Base-by-base conservation (phyloP, 2,888 invertebrate genomes). In the Gymnosoma rotundatum region DNA sequence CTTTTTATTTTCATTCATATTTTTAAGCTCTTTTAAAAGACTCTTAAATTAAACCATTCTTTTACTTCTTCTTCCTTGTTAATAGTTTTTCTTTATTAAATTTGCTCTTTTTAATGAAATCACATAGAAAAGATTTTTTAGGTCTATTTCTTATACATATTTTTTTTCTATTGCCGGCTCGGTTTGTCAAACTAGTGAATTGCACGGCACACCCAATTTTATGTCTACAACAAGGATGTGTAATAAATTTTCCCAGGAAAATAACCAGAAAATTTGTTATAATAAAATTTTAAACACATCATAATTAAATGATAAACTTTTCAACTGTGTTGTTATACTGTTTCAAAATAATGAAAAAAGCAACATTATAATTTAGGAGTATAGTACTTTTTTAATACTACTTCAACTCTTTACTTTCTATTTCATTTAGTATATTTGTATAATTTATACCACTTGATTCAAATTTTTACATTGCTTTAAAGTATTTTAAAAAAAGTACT, bases 131-230 rank as follows among this genome's bases (percentile, higher is more conserved):
- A 14, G 16, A 21, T 25, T 56, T 45, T 67, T 52, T 38, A 38
- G 14, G 10, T 42, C 54, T 48, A 42, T 72, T 72, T 60, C 32
- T 72, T 50, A 60, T 60, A 72, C 58, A 25, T 25, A n/a, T 25
- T 61, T 61, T 61, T 60, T 38, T 61, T 21, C 12, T 25, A 50
- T 21, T 61, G 48, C 58, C 72, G 50, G 60, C 21, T 73, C 16
- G 16, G 6, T 45, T 73, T 38, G 12, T 48, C 60, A 50, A 72
- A 60, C 10, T 48, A 21, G 38, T 12, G 2, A 14, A 45, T 9
- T 50, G 18, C 63, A n/a, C 54, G 73, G 73, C 83, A 83, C 83
- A 83, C 83, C 83, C 83, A 83, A 83, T 79, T 75, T 79, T 66
- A 70, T 52, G 60, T 78, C 60, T 70, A 60, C 50, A 60, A 58